A percentile compares a stretch with the other conserved stretches of the same genome.
Conservation (phyloP, 64 coral and sea anemone species). For the Pachyseris speciosa region DNA sequence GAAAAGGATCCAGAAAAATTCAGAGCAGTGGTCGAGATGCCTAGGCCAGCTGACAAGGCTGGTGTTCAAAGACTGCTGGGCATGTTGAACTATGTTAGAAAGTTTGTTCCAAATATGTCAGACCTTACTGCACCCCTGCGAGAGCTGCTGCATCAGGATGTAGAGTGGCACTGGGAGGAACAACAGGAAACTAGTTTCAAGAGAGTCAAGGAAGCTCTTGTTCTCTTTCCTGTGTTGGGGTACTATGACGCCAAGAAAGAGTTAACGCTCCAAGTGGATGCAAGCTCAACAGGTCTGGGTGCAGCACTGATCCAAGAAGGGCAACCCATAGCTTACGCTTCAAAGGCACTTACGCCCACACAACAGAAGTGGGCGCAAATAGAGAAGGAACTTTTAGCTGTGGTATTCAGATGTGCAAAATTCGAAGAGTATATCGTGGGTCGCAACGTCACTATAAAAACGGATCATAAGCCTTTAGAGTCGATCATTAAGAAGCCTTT, state of each 20-base stretch:
- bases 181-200: slow-evolving; percentile 49
- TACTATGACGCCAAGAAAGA: slow-evolving; percentile 3
- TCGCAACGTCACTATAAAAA: background rate
- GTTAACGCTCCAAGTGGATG: slow-evolving; percentile 44
- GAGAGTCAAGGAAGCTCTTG: slow-evolving; percentile 38
- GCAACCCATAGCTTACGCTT: slow-evolving; percentile 23
- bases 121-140: slow-evolving; percentile 62
- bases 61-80: slow-evolving; percentile 47
- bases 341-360: slow-evolving; percentile 36
- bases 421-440: slow-evolving; percentile 44
- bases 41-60: slow-evolving; percentile 22
- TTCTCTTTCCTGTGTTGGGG: slow-evolving; percentile 2
- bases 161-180: slow-evolving; percentile 62
- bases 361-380: slow-evolving; percentile 51
- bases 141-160: slow-evolving; percentile 34
- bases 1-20: slow-evolving; percentile 24
- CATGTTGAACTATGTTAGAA: slow-evolving; percentile 38
- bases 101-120: slow-evolving; percentile 59
- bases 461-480: slow-evolving; percentile 36
- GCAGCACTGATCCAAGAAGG: background rate
- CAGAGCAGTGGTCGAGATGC: slow-evolving; percentile 39
- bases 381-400: slow-evolving; percentile 40
- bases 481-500: background rate
- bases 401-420: slow-evolving; percentile 63
- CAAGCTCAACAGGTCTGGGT: slow-evolving; percentile 16